phyloP scores from a whole-genome alignment of 2,888 invertebrate genomes.

The Plutella xylostella region DNA sequence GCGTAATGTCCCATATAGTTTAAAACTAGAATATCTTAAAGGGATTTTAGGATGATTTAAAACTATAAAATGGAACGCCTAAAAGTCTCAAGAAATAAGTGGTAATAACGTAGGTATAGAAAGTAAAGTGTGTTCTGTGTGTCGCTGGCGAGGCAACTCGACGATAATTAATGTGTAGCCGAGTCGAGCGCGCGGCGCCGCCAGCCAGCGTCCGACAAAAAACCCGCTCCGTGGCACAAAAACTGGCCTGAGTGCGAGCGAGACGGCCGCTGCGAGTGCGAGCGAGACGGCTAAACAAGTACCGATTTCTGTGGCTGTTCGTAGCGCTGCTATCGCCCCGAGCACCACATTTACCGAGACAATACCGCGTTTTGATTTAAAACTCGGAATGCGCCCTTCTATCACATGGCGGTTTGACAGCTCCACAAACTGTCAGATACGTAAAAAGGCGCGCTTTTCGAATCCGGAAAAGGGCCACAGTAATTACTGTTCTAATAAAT shows the following conservation, averaged over 20 bases:
- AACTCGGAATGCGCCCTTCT: slow-evolving; percentile 67
- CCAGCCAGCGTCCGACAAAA: slow-evolving; percentile 56
- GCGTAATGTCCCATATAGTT: too few relatives aligned
- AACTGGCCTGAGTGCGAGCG: slow-evolving; percentile 55
- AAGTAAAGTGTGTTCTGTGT: slow-evolving; percentile 55
- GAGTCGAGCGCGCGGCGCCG: slow-evolving; percentile 47
- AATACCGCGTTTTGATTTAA: slow-evolving; percentile 66
- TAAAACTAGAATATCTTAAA: too few relatives aligned
- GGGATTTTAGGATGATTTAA: too few relatives aligned
- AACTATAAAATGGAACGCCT: too few relatives aligned
- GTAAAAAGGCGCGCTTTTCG: slow-evolving; percentile 54
- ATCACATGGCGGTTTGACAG: slow-evolving; percentile 71
- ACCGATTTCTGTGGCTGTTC: slow-evolving; percentile 63
- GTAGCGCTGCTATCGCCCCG: slow-evolving; percentile 48
- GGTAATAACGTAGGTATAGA: too few relatives aligned
- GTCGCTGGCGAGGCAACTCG: slow-evolving; percentile 42
- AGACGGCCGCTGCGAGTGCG: slow-evolving; percentile 33
- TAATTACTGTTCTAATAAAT: not conserved
- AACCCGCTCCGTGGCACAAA: slow-evolving; percentile 65
- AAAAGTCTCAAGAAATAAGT: too few relatives aligned
- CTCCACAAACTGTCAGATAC: slow-evolving; percentile 62
- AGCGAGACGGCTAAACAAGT: slow-evolving; percentile 38
- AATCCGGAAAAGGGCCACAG: not conserved
- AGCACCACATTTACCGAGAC: slow-evolving; percentile 53
- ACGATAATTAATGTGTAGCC: slow-evolving; percentile 64